phyloP scores from a whole-genome alignment of 2,113 vertebrate genomes.

The Silurus asotus region DNA sequence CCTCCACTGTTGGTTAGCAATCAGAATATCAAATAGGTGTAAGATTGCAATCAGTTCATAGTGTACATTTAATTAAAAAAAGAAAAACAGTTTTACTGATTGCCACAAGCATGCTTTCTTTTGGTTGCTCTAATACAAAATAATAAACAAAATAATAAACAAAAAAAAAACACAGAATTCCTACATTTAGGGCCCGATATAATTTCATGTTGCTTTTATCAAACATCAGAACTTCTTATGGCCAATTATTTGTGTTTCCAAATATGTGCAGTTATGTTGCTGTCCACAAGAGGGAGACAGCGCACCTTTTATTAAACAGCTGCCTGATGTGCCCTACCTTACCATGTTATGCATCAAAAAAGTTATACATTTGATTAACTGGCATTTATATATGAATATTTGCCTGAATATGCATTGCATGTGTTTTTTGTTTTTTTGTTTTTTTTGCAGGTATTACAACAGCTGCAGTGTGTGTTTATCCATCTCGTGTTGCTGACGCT shows the following conservation, averaged over 20 bases:
- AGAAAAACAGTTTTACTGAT: neutral
- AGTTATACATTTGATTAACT: neutral
- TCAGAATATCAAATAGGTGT: neutral
- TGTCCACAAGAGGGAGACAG: constrained; percentile 47
- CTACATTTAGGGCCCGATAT: neutral
- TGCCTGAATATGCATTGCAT: neutral
- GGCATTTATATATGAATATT: neutral
- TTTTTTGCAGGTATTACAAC: constrained; percentile 78
- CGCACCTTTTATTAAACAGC: neutral
- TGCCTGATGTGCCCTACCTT: neutral
- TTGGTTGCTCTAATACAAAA: neutral
- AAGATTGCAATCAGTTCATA: neutral
- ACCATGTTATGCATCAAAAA: neutral
- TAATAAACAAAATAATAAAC: too few species aligned
- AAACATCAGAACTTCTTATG: too few species aligned
- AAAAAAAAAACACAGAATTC: neutral
- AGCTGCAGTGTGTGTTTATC: constrained; percentile 90
- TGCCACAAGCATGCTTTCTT: neutral
- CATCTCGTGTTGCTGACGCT: constrained; percentile 83
- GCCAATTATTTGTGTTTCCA: neutral
- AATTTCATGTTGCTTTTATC: neutral
- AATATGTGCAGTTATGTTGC: constrained; percentile 10
- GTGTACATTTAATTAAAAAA: neutral
- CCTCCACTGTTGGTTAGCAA: neutral
- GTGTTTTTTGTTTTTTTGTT: constrained; percentile 14